Evolutionary conservation across 1,140 invertebrate species (phyloP), one percentile per base, ranked within the genome.

Genomic region (Phymorhynchus buccinoides): DNA sequence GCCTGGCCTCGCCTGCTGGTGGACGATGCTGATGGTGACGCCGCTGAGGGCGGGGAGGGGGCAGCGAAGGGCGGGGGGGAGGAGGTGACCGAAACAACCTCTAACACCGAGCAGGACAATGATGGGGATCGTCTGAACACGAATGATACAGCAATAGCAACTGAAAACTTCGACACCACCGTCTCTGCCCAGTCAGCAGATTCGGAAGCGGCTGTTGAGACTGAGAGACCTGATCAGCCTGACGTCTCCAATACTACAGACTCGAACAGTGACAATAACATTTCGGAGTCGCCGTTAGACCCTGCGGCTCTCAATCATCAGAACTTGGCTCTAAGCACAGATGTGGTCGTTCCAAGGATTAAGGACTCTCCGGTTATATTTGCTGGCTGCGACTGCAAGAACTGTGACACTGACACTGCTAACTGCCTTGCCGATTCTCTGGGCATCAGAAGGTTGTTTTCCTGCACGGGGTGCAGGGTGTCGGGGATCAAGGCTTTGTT

Each of bases 1-100:
- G 37, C 22, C 37, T 88, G 77, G 73, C 18, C 37, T 22, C n/a
- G 81, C n/a, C 85, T 84, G 27, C 32, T 84, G 14, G 56, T 78
- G 32, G 83, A 85, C 27, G 62, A 44, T n/a, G n/a, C n/a, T n/a
- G n/a, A n/a, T 32, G 73, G 56, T 37, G 27, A 4, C 9, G 39
- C 22, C 42, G 32, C 42, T 22, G 35, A 48, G 30, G 71, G 22
- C 22, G 81, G 42, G 3, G 73, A 71, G 66, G 27, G 0, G 30
- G n/a, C n/a, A n/a, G 18, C 2, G 66, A 80, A 83, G n/a, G n/a
- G n/a, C n/a, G n/a, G n/a, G 4, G 56, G 3, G 27, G 62, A 62
- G 4, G 35, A 22, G 52, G n/a, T 6, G 6, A 32, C 52, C 37
- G 56, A 62, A 66, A 68, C 9, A 22, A 39, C 32, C 30, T 30